These are phyloP conservation scores for Volucella inanis DNA, from an alignment of 2,888 invertebrate genomes.

Conservation along the genomic window DNA sequence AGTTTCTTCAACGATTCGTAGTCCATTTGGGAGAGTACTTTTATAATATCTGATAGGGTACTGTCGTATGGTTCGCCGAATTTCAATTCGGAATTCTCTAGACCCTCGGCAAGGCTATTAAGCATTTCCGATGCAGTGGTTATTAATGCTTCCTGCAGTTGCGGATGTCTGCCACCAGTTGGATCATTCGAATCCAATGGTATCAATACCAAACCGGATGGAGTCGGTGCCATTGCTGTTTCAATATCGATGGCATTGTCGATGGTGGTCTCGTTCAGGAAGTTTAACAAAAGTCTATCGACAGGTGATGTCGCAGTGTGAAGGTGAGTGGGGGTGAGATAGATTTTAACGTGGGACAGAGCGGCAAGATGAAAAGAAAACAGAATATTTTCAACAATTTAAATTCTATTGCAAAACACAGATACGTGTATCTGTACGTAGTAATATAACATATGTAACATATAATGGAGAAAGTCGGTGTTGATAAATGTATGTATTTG, in stretches of 20 bases:
- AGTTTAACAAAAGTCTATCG: constrained; percentile 80
- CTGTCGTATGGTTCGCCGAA: constrained; percentile 82
- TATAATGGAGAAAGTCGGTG: too few species aligned
- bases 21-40: constrained; percentile 81
- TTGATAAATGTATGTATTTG: too few species aligned
- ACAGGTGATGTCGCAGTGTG: background rate
- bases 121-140: constrained; percentile 79
- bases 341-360: background rate
- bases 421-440: background rate
- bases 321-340: background rate
- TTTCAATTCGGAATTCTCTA: constrained; percentile 82
- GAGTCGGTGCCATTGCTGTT: constrained; percentile 81
- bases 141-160: constrained; percentile 81
- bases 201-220: constrained; percentile 79
- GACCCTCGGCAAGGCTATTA: constrained; percentile 81
- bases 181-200: constrained; percentile 81
- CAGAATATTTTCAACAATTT: constrained; percentile 60
- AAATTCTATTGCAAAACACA: constrained; percentile 41
- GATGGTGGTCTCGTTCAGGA: constrained; percentile 81
- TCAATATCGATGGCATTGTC: constrained; percentile 82
- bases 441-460: background rate
- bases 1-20: constrained; percentile 82
- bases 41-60: constrained; percentile 82
- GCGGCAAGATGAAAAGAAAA: constrained; percentile 32
- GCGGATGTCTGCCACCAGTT: constrained; percentile 82